phyloP scores from a whole-genome alignment of 2,113 vertebrate genomes.

The Balaeniceps rex region DNA sequence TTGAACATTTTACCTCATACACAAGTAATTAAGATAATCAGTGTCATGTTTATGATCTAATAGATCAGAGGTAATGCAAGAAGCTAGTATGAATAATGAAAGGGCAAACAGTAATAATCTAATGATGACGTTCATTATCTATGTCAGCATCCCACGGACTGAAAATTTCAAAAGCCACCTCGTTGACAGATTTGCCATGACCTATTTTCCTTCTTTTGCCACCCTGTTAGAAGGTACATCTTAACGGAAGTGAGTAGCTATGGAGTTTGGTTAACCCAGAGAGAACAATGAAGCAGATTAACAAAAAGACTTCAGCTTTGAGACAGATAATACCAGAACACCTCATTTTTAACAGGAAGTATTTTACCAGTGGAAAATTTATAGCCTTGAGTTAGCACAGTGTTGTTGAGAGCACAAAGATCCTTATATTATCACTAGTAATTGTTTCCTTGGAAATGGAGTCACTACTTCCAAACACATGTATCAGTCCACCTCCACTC shows the following conservation, averaged over 20 bases:
- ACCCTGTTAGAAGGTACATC: background rate
- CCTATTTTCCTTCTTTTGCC: background rate
- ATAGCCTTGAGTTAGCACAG: background rate
- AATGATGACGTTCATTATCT: background rate
- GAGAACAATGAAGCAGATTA: background rate
- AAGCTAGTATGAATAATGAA: background rate
- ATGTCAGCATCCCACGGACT: background rate
- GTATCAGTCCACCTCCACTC: background rate
- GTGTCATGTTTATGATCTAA: background rate
- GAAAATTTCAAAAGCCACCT: background rate
- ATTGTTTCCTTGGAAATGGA: background rate
- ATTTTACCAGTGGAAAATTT: background rate
- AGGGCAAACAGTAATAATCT: background rate
- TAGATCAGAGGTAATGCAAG: background rate
- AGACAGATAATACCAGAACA: background rate
- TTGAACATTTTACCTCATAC: background rate
- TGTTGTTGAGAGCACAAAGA: background rate
- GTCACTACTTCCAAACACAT: background rate
- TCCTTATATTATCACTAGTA: background rate
- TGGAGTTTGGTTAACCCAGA: background rate
- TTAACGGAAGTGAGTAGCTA: background rate
- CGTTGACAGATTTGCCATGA: background rate
- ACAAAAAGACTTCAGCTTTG: background rate
- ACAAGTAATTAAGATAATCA: background rate
- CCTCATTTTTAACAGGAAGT: background rate